phyloP scores from a whole-genome alignment of 2,797 vertebrate genomes.

The Lutjanus campechanus region DNA sequence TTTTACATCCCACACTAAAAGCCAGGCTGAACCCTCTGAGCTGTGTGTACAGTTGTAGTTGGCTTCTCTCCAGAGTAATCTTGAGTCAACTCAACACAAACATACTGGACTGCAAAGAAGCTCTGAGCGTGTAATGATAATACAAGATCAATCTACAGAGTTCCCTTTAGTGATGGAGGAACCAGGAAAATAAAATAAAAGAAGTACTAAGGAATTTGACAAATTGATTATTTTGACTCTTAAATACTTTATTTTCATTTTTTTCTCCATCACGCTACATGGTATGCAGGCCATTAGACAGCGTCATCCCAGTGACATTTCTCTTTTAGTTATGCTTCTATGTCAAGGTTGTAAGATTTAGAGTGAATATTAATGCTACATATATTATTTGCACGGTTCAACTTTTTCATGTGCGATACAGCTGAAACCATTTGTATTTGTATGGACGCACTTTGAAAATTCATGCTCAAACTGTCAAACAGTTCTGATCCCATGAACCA shows the following conservation, averaged over 20 bases:
- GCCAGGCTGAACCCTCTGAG: constrained; percentile 1
- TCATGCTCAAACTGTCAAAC: too few relatives aligned
- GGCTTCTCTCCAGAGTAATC: constrained; percentile 41
- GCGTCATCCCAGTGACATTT: neutral
- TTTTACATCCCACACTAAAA: constrained; percentile 18
- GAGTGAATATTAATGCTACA: neutral
- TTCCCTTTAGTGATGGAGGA: neutral
- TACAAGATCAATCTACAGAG: neutral
- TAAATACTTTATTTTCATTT: neutral
- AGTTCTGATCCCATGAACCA: too few relatives aligned
- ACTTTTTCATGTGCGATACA: too few relatives aligned
- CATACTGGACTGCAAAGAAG: constrained; percentile 30
- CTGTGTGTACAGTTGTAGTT: neutral
- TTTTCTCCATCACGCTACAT: neutral
- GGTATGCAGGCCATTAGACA: neutral
- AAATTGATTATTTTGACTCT: neutral
- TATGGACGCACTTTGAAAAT: too few relatives aligned
- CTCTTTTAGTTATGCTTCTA: neutral
- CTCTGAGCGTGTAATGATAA: neutral
- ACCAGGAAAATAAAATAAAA: neutral
- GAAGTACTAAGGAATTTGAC: neutral
- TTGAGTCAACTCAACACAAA: constrained; percentile 33
- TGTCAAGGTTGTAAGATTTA: neutral
- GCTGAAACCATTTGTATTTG: too few relatives aligned
- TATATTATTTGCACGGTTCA: too few relatives aligned